Evolutionary conservation across 2,888 invertebrate genomes (phyloP), one percentile per base, ranked within the genome.

Genomic region (Oeneis ivallda): DNA sequence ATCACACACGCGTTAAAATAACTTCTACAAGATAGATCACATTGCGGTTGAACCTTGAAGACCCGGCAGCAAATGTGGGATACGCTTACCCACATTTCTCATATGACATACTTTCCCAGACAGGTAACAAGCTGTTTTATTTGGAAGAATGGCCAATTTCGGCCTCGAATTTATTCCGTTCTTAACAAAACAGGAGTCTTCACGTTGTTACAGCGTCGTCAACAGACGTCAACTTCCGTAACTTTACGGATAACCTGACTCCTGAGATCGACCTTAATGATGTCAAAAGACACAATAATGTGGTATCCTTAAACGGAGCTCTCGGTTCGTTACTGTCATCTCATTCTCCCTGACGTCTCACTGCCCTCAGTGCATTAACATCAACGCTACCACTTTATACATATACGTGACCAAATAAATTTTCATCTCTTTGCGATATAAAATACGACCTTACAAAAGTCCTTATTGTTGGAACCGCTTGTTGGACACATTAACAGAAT

Each of bases 231-330:
- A 69, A 67, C 71, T 74, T 76, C 73, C 68, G 69, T 68, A 73
- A 72, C 72, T 67, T 74, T 72, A 74, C 75, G 78, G 76, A 78
- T 77, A 75, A 74, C 74, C 68, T 64, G 75, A 72, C 77, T 77
- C 76, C 73, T 61, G 75, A 73, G 77, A 76, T 76, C 72, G 76
- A 77, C 79, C 81, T 87, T 90, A 90, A 90, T 89, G 88, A 90
- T 89, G 87, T 89, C 89, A 89, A 89, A 86, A 89, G 84, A 82
- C 83, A 83, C 85, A 84, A 85, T 87, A 87, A 89, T 84, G 82
- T 81, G 81, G 73, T 79, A 76, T 73, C 89, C 89, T 77, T 89
- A 88, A 86, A 84, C 79, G 86, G 88, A 76, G 73, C 74, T 72
- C 74, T 74, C 76, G 74, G 85, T 89, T 89, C 89, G 89, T 89